phyloP scores from a whole-genome alignment of 2,888 invertebrate genomes.

The Tetranychus truncatus region DNA sequence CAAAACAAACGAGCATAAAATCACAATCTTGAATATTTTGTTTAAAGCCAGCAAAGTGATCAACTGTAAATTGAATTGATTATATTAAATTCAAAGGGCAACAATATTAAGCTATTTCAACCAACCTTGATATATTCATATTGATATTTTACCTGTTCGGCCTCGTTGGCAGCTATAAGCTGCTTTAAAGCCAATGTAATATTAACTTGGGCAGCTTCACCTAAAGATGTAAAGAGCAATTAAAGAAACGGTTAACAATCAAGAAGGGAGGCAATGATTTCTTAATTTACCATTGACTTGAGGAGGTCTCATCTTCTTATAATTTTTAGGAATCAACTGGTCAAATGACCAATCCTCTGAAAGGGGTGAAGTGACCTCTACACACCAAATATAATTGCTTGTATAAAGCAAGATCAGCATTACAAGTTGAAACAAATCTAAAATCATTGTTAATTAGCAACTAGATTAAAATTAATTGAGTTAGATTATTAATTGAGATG shows the following conservation, averaged over 20 bases:
- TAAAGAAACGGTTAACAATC: not conserved
- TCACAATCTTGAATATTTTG: conserved; percentile 2
- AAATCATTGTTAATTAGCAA: no score
- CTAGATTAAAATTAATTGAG: no score
- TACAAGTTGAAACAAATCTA: not conserved
- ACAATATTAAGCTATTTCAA: not conserved
- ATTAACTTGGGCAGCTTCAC: not conserved
- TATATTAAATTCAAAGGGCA: not conserved
- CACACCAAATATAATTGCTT: not conserved
- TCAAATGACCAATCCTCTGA: not conserved
- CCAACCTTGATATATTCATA: not conserved
- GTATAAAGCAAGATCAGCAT: not conserved
- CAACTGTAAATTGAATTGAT: not conserved
- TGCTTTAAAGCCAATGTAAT: not conserved
- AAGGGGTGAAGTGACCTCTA: not conserved
- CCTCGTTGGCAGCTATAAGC: conserved; percentile 8
- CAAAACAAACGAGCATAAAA: not conserved
- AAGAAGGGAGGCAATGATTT: not conserved
- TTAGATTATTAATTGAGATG: no score
- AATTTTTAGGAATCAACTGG: conserved; percentile 2
- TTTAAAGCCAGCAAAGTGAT: no score
- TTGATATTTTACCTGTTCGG: conserved; percentile 6
- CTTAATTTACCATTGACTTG: conserved; percentile 3
- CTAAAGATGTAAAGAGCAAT: not conserved
- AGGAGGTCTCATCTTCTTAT: not conserved